Evolutionary conservation across 37 sponge, comb jelly and placozoan genomes (phyloP).

Genomic region (Petrosia ficiformis): DNA sequence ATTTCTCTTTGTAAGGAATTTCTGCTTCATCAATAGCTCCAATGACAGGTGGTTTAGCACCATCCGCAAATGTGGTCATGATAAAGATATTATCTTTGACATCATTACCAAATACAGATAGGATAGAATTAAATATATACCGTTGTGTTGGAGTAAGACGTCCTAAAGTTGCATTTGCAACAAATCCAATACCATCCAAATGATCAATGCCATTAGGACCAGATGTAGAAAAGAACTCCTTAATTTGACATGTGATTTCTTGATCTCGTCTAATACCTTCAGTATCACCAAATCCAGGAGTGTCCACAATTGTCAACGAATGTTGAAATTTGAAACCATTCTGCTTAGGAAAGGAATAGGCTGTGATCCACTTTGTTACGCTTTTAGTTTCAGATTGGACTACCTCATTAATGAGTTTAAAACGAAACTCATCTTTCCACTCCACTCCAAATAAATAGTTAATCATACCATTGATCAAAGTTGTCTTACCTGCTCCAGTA

Average conservation of each 20-base stretch:
- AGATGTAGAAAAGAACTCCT: constrained; percentile 32
- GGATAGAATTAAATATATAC: constrained; percentile 61
- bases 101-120: constrained; percentile 60
- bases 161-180: constrained; percentile 37
- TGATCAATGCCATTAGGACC: constrained; percentile 40
- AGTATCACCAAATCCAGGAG: constrained; percentile 67
- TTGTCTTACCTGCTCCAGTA: constrained; percentile 60
- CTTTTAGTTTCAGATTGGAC: constrained; percentile 21
- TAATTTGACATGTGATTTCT: constrained; percentile 39
- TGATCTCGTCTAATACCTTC: constrained; percentile 29
- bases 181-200: constrained; percentile 65
- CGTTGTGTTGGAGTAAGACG: constrained; percentile 45
- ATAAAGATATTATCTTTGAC: constrained; percentile 46
- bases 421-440: constrained; percentile 59
- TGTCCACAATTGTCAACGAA: constrained; percentile 59
- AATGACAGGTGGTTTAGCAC: constrained; percentile 36
- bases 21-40: constrained; percentile 39
- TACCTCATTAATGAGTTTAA: constrained; percentile 30
- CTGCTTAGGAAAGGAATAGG: constrained; percentile 37
- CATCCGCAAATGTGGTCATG: constrained; percentile 67
- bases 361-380: constrained; percentile 39
- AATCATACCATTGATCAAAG: constrained; percentile 52
- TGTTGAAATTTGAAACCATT: constrained; percentile 27
- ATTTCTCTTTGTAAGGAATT: constrained; percentile 9
- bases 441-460: constrained; percentile 50